phyloP scores from a whole-genome alignment of 2,113 vertebrate species.

The Blennius ocellaris region DNA sequence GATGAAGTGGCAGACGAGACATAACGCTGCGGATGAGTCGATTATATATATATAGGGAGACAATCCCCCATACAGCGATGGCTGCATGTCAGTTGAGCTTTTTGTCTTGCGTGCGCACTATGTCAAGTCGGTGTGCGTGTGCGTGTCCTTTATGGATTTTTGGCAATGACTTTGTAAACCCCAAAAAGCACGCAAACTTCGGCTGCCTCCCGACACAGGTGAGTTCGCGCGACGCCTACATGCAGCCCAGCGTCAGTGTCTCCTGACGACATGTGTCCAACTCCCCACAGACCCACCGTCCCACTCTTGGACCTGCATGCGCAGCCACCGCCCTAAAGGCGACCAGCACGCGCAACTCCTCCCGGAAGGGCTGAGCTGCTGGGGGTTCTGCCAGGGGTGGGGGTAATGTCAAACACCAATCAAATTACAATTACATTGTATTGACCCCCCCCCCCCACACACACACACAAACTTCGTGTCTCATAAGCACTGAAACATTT shows the following conservation, averaged over 20 bases:
- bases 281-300: constrained; percentile 65
- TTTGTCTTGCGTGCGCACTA: constrained; percentile 41
- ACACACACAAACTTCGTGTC: too few species aligned
- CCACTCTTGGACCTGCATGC: constrained; percentile 63
- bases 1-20: constrained; percentile 10
- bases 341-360: constrained; percentile 52
- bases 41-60: too few species aligned
- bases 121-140: constrained; percentile 11
- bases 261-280: constrained; percentile 48
- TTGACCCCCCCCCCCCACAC: too few species aligned
- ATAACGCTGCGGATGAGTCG: constrained; percentile 8
- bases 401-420: not conserved
- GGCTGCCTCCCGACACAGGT: constrained; percentile 16
- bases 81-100: constrained; percentile 16
- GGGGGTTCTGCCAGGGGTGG: too few species aligned
- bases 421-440: too few species aligned
- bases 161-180: not conserved
- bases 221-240: not conserved
- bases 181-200: constrained; percentile 41
- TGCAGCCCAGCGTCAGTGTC: constrained; percentile 38
- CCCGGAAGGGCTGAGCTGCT: not conserved
- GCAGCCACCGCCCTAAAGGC: constrained; percentile 79
- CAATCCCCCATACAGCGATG: not conserved
- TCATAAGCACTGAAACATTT: too few species aligned
- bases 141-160: constrained; percentile 17